Conservation (phyloP, 1,140 invertebrate genomes). For the Cyphomyrmex costatus region DNA sequence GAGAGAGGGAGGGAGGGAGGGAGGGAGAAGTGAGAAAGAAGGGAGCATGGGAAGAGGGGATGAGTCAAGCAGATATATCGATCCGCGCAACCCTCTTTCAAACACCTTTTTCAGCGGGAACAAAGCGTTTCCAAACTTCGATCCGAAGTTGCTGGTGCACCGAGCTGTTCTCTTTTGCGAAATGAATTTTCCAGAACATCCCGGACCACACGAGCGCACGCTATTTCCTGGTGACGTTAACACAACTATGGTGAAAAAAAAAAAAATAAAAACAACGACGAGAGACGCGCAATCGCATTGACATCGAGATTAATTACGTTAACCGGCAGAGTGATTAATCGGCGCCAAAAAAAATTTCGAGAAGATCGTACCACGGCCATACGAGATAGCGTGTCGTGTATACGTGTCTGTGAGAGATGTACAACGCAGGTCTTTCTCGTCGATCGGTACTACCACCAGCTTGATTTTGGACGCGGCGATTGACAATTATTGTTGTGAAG, state of each 20-base stretch:
- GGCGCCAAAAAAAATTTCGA: constrained; percentile 25
- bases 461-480: constrained; percentile 41
- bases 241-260: background rate
- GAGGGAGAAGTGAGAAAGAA: background rate
- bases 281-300: constrained; percentile 46
- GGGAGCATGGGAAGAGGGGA: background rate
- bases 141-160: constrained; percentile 37
- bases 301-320: constrained; percentile 57
- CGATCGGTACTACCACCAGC: background rate
- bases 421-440: background rate
- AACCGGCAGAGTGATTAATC: constrained; percentile 50
- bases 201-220: background rate
- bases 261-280: background rate
- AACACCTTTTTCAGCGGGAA: constrained; percentile 59
- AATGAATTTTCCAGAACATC: constrained; percentile 43
- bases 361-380: constrained; percentile 1
- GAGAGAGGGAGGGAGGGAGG: background rate
- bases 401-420: background rate
- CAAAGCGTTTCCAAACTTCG: constrained; percentile 61
- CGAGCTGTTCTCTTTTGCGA: constrained; percentile 44
- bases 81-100: constrained; percentile 55
- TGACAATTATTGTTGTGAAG: constrained; percentile 48
- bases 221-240: constrained; percentile 8
- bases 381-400: background rate
- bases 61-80: constrained; percentile 61